Percentiles rank a stretch among this genome's conserved stretches.
Evolutionary conservation across 2,797 vertebrate species (phyloP).

Genomic region (Antrozous pallidus): DNA sequence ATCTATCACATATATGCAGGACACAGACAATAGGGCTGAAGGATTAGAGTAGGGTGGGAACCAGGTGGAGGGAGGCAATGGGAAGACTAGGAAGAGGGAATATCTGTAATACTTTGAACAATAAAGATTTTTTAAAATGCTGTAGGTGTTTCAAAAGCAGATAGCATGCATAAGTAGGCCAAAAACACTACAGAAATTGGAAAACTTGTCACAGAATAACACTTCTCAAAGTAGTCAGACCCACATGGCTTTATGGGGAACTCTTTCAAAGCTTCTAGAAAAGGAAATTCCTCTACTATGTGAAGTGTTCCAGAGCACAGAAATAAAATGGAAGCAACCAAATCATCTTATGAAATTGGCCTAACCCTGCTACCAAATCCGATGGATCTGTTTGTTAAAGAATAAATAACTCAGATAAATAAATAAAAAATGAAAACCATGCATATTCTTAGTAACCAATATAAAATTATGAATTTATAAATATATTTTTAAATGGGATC

Average conservation of each 20-base stretch:
- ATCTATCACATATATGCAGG: too few relatives aligned
- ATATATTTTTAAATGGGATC: conserved; percentile 10
- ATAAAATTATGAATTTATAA: background rate
- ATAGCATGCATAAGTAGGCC: background rate
- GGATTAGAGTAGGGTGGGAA: too few relatives aligned
- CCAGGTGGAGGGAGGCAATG: too few relatives aligned
- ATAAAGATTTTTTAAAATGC: background rate
- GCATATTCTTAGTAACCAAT: background rate
- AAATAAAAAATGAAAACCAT: background rate
- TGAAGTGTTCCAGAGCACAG: background rate
- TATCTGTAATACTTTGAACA: too few relatives aligned
- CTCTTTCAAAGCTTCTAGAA: conserved; percentile 5
- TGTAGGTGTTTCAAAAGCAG: background rate
- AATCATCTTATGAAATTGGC: background rate
- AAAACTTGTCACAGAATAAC: background rate
- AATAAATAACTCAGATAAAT: background rate
- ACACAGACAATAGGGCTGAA: too few relatives aligned
- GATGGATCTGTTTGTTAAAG: background rate
- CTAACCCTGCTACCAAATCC: background rate
- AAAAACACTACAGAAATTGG: background rate
- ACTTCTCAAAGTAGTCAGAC: background rate
- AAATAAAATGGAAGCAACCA: conserved; percentile 23
- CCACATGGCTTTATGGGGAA: background rate
- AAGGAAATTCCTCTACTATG: conserved; percentile 22
- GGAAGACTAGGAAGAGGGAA: too few relatives aligned